A percentile compares a stretch with the other conserved stretches of the same genome.
These are phyloP conservation scores for Macrocentrus cingulum DNA, from an alignment of 1,140 invertebrate genomes.

Conservation along the genomic window DNA sequence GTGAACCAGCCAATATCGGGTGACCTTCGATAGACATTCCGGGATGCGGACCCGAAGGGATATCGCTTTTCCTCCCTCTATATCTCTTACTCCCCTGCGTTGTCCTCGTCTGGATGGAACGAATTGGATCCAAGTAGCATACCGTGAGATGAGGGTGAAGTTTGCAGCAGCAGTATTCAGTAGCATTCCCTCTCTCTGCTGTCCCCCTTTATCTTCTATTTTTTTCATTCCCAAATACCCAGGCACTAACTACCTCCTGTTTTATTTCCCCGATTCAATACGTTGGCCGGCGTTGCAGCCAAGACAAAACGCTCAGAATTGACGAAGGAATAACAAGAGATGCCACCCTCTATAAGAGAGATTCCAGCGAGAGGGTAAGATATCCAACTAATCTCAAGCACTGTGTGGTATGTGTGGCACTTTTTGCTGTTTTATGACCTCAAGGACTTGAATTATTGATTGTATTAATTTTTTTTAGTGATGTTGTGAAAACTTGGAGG, in stretches of 20 bases:
- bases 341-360: too few species aligned
- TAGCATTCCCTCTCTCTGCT: slow-evolving; percentile 10
- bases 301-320: too few species aligned
- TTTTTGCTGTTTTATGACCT: too few species aligned
- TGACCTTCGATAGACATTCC: slow-evolving; percentile 36
- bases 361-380: too few species aligned
- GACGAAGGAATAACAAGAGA: too few species aligned
- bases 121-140: slow-evolving; percentile 47
- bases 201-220: slow-evolving; percentile 5
- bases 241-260: slow-evolving; percentile 28
- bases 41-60: neutral
- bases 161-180: slow-evolving; percentile 8
- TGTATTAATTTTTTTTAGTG: too few species aligned
- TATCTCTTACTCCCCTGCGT: slow-evolving; percentile 4
- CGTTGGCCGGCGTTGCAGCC: too few species aligned
- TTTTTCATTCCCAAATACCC: neutral
- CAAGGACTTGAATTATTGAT: too few species aligned
- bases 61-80: neutral
- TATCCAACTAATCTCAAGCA: too few species aligned
- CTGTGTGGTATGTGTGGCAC: too few species aligned
- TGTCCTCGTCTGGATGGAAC: slow-evolving; percentile 35
- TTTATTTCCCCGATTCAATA: slow-evolving; percentile 29
- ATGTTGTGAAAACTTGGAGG: too few species aligned
- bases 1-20: slow-evolving; percentile 37
- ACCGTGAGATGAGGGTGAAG: slow-evolving; percentile 35